Evolutionary conservation across 1,140 invertebrate species (phyloP), one percentile per base, ranked within the genome.

Genomic region (Microplitis demolitor): DNA sequence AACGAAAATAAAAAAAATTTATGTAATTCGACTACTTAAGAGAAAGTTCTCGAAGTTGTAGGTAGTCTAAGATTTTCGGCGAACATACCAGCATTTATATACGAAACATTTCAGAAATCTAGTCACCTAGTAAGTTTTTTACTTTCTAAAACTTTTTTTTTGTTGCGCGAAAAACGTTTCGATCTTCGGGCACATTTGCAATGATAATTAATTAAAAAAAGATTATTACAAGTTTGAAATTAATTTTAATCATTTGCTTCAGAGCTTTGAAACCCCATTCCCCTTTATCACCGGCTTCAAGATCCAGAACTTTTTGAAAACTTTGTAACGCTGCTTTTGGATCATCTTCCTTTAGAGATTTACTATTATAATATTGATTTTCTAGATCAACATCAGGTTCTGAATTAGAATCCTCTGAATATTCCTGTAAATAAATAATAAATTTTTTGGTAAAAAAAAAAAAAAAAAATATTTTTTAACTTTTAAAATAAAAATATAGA

Each of bases 211-310:
- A 72, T 64, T 31, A 66, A 14, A 33, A 73, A 58, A 14, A 37
- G n/a, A 54, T 70, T 62, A 88, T 79, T 88, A 98, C 97, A 90
- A 99, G 86, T 91, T 96, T 97, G 86, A 99, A 99, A 87, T 99
- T 99, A 67, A 99, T 99, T 90, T 99, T 99, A 58, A 99, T 99
- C 98, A 99, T 99, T 87, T 99, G 98, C 86, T 99, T 99, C 1
- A 99, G 89, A n/a, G 98, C 98, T 90, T 99, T 99, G 82, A 99
- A 99, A 0, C 98, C 98, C 98, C 98, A 99, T 91, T 99, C 98
- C 61, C 98, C 98, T 88, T 99, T 99, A 78, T 99, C 97, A 4
- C 96, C 97, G 61, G 95, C 95, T 89, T 99, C 97, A 60, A 99
- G 87, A 84, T 98, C 96, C 71, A 99, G 87, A 34, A 99, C 97